Percentiles rank a stretch among this genome's conserved stretches.
These are phyloP conservation scores for Odiellus spinosus DNA, from an alignment of 2,888 invertebrate genomes.

Conservation along the genomic window DNA sequence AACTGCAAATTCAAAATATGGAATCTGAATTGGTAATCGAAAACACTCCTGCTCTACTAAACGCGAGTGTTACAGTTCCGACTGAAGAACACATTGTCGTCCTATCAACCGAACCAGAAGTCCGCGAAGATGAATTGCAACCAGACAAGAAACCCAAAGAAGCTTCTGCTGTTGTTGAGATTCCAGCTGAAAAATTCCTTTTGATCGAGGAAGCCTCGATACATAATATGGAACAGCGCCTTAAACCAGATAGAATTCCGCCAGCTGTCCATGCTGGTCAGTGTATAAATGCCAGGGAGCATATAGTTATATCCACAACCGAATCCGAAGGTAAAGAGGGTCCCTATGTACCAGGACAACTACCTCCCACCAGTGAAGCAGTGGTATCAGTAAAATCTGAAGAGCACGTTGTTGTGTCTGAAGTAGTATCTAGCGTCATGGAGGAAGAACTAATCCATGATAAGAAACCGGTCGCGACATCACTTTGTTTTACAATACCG, in stretches of 20 bases:
- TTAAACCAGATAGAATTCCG: conserved; percentile 6
- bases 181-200: conserved; percentile 14
- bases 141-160: conserved; percentile 13
- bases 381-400: conserved; percentile 13
- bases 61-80: conserved; percentile 13
- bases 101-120: conserved; percentile 13
- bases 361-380: conserved; percentile 4
- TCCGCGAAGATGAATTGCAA: conserved; percentile 14
- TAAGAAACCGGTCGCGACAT: conserved; percentile 3
- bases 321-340: conserved; percentile 5
- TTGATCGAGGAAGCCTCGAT: conserved; percentile 11
- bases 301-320: conserved; percentile 12
- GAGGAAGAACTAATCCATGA: conserved; percentile 8
- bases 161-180: conserved; percentile 1
- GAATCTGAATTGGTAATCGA: conserved; percentile 8
- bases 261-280: conserved; percentile 7
- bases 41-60: conserved; percentile 8
- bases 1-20: neutral
- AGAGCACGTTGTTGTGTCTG: conserved; percentile 13
- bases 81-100: conserved; percentile 16
- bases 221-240: conserved; percentile 5
- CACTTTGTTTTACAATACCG: conserved; percentile 11
- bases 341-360: conserved; percentile 6
- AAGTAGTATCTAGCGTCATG: conserved; percentile 6
- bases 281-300: conserved; percentile 9